phyloP scores from a whole-genome alignment of 2,888 invertebrate genomes.

The Mimachlamys varia region DNA sequence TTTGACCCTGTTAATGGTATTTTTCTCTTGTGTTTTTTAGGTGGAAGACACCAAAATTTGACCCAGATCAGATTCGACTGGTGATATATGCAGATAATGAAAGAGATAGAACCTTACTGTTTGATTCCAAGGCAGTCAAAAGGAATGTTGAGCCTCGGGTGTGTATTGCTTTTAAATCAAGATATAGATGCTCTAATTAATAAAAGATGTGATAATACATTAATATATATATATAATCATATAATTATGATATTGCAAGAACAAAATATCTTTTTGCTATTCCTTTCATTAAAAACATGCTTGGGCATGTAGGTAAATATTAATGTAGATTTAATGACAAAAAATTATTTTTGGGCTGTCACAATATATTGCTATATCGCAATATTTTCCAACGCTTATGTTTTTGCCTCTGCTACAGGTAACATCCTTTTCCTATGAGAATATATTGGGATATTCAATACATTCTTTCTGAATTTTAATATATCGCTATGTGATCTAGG shows the following conservation, averaged over 20 bases:
- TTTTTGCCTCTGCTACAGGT: too few species aligned
- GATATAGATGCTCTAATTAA: not conserved
- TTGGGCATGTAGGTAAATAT: too few species aligned
- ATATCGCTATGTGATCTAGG: too few species aligned
- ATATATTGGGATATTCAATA: too few species aligned
- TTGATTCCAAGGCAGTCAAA: slow-evolving; percentile 86
- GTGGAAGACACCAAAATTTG: slow-evolving; percentile 76
- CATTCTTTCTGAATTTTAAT: too few species aligned
- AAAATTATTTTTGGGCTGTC: too few species aligned
- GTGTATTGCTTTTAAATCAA: not conserved
- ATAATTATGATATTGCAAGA: too few species aligned
- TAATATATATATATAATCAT: too few species aligned
- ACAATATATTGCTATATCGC: too few species aligned
- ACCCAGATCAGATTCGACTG: slow-evolving; percentile 85
- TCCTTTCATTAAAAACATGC: not conserved
- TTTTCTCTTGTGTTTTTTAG: slow-evolving; percentile 54
- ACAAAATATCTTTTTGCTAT: not conserved
- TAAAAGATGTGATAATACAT: not conserved
- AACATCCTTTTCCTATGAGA: too few species aligned
- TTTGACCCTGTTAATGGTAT: not conserved
- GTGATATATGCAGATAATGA: slow-evolving; percentile 93
- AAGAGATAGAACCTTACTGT: slow-evolving; percentile 90
- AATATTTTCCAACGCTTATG: too few species aligned
- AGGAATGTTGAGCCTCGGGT: slow-evolving; percentile 64
- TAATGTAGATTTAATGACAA: too few species aligned